Evolutionary conservation across 2,113 vertebrate species (phyloP).

Genomic region (Amphiprion percula): DNA sequence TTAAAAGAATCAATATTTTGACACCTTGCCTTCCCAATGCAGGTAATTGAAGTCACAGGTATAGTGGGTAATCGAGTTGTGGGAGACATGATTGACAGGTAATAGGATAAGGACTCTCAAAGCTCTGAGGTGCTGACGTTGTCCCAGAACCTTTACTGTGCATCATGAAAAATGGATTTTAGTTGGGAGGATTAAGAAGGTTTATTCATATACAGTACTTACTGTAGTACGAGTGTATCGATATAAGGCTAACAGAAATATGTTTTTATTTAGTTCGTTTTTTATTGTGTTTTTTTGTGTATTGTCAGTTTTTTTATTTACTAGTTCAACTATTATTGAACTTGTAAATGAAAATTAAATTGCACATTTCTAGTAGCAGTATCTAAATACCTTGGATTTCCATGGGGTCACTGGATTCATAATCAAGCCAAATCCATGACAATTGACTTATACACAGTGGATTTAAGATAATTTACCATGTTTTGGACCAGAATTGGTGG

Average conservation of each 20-base stretch:
- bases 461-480: no score
- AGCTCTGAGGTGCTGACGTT: slow-evolving; percentile 44
- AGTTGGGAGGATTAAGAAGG: not conserved
- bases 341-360: no score
- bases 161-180: slow-evolving; percentile 41
- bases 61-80: slow-evolving; percentile 57
- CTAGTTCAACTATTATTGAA: no score
- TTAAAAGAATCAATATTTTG: slow-evolving; percentile 81
- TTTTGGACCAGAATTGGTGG: no score
- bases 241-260: not conserved
- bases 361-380: no score
- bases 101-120: slow-evolving; percentile 66
- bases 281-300: no score
- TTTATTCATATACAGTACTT: not conserved
- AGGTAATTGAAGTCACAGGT: slow-evolving; percentile 71
- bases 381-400: no score
- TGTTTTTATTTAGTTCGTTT: no score
- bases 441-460: no score
- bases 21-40: slow-evolving; percentile 64
- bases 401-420: no score
- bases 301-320: no score
- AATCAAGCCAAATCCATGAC: no score
- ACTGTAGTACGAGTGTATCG: not conserved
- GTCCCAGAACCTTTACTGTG: slow-evolving; percentile 22
- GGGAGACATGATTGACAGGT: slow-evolving; percentile 64